These are phyloP conservation scores for Psammodynastes pulverulentus DNA, from an alignment of 2,113 vertebrate species.

Conservation along the genomic window DNA sequence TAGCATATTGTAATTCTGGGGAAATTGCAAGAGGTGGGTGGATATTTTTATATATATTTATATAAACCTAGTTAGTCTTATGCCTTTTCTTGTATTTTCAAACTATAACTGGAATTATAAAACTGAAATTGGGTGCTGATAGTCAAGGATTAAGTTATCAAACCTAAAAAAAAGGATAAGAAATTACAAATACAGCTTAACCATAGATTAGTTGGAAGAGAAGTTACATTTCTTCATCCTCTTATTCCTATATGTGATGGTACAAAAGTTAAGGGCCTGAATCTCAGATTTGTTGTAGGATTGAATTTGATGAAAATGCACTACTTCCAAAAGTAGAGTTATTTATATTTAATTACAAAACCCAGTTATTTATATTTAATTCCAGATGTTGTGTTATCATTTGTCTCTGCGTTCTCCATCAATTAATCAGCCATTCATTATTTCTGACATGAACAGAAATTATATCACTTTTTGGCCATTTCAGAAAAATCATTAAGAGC, in stretches of 20 bases:
- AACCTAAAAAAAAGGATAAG: background rate
- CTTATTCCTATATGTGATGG: background rate
- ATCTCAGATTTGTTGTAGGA: background rate
- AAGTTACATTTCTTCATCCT: background rate
- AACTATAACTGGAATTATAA: background rate
- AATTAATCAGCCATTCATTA: background rate
- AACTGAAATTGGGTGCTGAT: background rate
- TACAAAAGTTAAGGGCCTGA: background rate
- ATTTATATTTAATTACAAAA: background rate
- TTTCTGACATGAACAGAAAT: background rate
- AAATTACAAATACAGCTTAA: background rate
- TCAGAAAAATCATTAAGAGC: background rate
- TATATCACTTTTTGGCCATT: too few relatives aligned
- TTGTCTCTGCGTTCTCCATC: background rate
- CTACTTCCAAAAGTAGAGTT: background rate
- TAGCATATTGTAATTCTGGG: background rate
- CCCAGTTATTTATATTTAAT: too few relatives aligned
- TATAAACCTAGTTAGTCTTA: background rate
- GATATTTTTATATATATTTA: background rate
- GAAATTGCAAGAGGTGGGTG: background rate
- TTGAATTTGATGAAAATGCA: background rate
- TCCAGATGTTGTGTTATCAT: background rate
- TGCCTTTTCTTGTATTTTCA: background rate
- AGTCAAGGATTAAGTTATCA: background rate
- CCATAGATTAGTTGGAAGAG: background rate